Percentiles rank a stretch among this genome's conserved stretches.
Evolutionary conservation across 2,888 invertebrate genomes (phyloP).

Genomic region (Cheilosia vernalis): DNA sequence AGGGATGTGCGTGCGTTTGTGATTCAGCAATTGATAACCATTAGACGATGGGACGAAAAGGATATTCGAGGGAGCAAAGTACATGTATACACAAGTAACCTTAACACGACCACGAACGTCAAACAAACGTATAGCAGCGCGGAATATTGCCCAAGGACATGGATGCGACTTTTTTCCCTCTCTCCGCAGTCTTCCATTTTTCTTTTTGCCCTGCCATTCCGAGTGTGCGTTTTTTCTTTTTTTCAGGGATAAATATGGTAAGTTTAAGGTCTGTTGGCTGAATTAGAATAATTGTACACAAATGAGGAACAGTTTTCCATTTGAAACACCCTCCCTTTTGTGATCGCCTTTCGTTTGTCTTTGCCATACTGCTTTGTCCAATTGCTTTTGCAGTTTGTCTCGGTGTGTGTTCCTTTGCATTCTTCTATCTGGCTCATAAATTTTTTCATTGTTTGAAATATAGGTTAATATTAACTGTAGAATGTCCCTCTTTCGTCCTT

Average conservation of each 20-base stretch:
- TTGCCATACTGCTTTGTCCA: constrained; percentile 3
- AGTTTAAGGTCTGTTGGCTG: constrained; percentile 59
- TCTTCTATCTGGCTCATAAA: constrained; percentile 46
- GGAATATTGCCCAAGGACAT: constrained; percentile 77
- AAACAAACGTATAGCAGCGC: constrained; percentile 74
- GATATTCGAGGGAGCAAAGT: constrained; percentile 23
- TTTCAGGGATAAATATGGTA: constrained; percentile 32
- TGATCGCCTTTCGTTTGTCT: constrained; percentile 15
- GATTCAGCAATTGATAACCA: constrained; percentile 57
- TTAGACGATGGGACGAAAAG: constrained; percentile 37
- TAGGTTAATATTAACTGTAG: constrained; percentile 71
- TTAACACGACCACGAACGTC: constrained; percentile 54
- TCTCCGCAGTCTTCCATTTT: constrained; percentile 10
- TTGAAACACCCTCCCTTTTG: constrained; percentile 19
- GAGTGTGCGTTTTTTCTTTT: constrained; percentile 11
- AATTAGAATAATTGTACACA: constrained; percentile 51
- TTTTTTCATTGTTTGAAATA: constrained; percentile 58
- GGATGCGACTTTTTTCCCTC: constrained; percentile 57
- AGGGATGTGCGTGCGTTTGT: constrained; percentile 49
- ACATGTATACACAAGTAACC: constrained; percentile 42
- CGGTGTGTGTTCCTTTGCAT: constrained; percentile 7
- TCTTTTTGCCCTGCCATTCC: constrained; percentile 5
- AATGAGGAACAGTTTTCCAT: constrained; percentile 35
- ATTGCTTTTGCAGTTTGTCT: neutral
- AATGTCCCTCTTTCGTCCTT: constrained; percentile 38